Percentiles rank a stretch among this genome's conserved stretches.
phyloP scores from a whole-genome alignment of 2,113 vertebrate genomes.

The Rhea pennata region DNA sequence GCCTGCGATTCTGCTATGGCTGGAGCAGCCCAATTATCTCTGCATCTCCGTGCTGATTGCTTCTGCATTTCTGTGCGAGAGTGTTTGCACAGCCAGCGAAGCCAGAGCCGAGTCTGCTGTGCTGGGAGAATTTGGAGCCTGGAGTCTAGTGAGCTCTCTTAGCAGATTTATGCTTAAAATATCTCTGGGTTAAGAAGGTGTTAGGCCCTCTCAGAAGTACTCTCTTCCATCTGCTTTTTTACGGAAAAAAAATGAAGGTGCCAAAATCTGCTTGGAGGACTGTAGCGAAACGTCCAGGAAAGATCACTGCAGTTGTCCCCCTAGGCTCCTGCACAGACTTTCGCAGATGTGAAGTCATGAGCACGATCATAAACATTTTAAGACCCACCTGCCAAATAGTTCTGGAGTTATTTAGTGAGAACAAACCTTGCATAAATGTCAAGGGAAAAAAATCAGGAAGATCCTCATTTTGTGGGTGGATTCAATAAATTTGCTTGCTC shows the following conservation, averaged over 20 bases:
- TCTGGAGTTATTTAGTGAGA: constrained; percentile 42
- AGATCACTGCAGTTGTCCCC: constrained; percentile 39
- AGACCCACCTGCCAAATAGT: constrained; percentile 45
- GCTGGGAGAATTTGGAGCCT: neutral
- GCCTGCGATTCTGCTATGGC: fast-evolving
- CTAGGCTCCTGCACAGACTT: constrained; percentile 21
- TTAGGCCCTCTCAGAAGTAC: constrained; percentile 21
- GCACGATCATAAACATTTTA: neutral
- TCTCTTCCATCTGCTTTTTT: constrained; percentile 56
- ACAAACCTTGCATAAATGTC: neutral
- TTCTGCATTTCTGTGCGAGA: neutral
- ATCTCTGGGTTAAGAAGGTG: constrained; percentile 44
- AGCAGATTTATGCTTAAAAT: constrained; percentile 46
- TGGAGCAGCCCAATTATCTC: neutral
- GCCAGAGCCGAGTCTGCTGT: neutral
- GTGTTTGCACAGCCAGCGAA: neutral
- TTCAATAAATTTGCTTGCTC: neutral
- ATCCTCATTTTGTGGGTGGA: neutral
- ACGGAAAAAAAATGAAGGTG: neutral
- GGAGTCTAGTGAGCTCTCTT: neutral
- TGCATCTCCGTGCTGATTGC: neutral
- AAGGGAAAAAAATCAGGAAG: neutral
- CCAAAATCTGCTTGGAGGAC: constrained; percentile 32
- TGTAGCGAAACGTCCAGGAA: neutral
- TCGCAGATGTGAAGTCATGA: constrained; percentile 45